Conservation (phyloP, 1,140 invertebrate genomes). For the Leptoteleia sp. region DNA sequence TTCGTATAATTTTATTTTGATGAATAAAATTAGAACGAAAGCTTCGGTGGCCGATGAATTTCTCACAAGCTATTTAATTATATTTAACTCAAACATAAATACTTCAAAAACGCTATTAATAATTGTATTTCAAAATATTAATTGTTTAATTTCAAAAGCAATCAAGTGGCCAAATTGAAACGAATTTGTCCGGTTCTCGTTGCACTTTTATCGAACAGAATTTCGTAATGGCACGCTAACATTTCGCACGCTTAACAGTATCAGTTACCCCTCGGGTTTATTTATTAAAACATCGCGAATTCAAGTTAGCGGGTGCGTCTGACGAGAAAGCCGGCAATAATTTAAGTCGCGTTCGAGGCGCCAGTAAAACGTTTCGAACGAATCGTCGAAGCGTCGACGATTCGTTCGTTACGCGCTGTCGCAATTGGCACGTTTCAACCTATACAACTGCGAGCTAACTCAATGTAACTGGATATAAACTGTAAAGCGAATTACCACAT, state of each 20-base stretch:
- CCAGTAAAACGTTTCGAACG: constrained; percentile 54
- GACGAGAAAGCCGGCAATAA: constrained; percentile 32
- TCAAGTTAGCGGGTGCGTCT: constrained; percentile 27
- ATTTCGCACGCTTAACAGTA: constrained; percentile 29
- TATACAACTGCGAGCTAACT: constrained; percentile 62
- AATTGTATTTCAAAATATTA: too few species aligned
- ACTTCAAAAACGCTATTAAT: too few species aligned
- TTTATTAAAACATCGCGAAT: constrained; percentile 47
- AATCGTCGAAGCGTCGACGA: constrained; percentile 55
- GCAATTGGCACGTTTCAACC: constrained; percentile 65
- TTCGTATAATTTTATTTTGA: too few species aligned
- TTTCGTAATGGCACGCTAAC: constrained; percentile 27
- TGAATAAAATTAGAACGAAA: too few species aligned
- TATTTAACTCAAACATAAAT: too few species aligned
- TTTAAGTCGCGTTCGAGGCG: constrained; percentile 48
- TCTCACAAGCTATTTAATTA: too few species aligned
- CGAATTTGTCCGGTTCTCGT: not conserved
- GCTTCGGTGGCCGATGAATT: too few species aligned
- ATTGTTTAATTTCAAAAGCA: too few species aligned
- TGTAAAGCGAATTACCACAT: constrained; percentile 66
- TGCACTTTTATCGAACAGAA: not conserved
- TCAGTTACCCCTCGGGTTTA: constrained; percentile 46
- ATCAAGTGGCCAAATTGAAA: constrained; percentile 29
- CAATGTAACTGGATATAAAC: constrained; percentile 65
- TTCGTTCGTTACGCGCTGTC: constrained; percentile 61